Evolutionary conservation across 2,797 vertebrate species (phyloP), one percentile per base, ranked within the genome.

Genomic region (Sciurus vulgaris): DNA sequence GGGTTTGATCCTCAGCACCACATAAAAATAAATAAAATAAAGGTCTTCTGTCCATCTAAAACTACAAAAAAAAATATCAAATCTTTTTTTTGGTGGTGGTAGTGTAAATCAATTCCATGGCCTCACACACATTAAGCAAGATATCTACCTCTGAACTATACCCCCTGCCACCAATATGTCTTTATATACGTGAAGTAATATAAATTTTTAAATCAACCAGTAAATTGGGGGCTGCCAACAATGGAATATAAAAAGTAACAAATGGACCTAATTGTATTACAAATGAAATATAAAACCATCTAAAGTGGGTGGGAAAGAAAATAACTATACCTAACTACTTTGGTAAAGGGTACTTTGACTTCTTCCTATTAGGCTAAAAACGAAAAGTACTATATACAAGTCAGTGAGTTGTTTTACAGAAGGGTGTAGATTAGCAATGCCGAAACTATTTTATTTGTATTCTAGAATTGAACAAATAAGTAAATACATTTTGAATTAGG

Each of bases 381-480:
- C 41, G 83, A 94, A 97, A 89, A 70, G 22, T 85, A 89, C 22
- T 87, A 61, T 47, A 76, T 5, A 77, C 15, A 41, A 70, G 22
- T 83, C 79, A 88, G 30, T 91, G 54, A 76, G 91, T 51, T 54
- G n/a, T 95, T 97, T 78, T 87, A 61, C 33, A 77, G 6, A 81
- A 59, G 35, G 6, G 41, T 90, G 8, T 51, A 28, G 78, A 6
- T 72, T 91, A 93, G 78, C 44, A 93, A 85, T 61, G 35, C n/a
- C 93, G 41, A 87, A 97, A 92, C 38, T 89, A 89, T 72, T 83
- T 88, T 84, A 94, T 56, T 20, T 83, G 7, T 73, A 69, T 86
- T 96, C n/a, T 86, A 76, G 24, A 81, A 95, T 1, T 87, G 67
- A 96, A 87, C 69, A 89, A 91, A 54, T 87, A 92, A 95, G n/a